These are phyloP conservation scores for Marasmarcha lunaedactyla DNA, from an alignment of 2,888 invertebrate genomes.

Conservation along the genomic window DNA sequence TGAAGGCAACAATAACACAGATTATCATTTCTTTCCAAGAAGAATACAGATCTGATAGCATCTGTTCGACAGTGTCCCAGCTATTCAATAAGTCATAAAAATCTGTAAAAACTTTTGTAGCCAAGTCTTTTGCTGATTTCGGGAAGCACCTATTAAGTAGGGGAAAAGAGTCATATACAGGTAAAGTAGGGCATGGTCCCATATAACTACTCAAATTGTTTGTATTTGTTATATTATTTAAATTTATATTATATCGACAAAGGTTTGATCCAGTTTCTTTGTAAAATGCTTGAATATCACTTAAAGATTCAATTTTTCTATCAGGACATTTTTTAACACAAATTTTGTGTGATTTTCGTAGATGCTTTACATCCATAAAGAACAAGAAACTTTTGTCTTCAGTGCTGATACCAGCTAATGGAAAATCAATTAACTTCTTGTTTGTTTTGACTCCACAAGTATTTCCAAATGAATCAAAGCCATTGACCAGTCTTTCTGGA, in stretches of 20 bases:
- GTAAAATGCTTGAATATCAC: conserved; percentile 81
- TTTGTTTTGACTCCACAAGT: conserved; percentile 90
- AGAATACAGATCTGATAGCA: conserved; percentile 87
- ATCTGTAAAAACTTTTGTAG: conserved; percentile 73
- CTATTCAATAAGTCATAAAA: conserved; percentile 87
- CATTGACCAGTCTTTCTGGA: conserved; percentile 87
- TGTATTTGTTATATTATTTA: conserved; percentile 55
- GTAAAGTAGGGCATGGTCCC: conserved; percentile 84
- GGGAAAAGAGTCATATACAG: conserved; percentile 81
- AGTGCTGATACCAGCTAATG: conserved; percentile 85
- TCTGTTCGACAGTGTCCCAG: conserved; percentile 90
- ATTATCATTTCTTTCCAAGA: conserved; percentile 89
- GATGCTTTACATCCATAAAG: conserved; percentile 84
- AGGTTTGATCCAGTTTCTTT: conserved; percentile 78
- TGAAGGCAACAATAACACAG: conserved; percentile 82
- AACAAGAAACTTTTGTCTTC: conserved; percentile 83
- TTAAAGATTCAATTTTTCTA: conserved; percentile 68
- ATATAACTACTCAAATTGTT: conserved; percentile 55
- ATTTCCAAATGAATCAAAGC: conserved; percentile 94
- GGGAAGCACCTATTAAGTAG: conserved; percentile 92
- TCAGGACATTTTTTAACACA: conserved; percentile 92
- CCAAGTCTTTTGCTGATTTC: conserved; percentile 74
- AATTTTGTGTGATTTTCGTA: conserved; percentile 83
- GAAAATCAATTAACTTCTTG: conserved; percentile 77
- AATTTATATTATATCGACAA: conserved; percentile 79